phyloP scores from a whole-genome alignment of 2,797 vertebrate genomes.

The Lophius americanus region DNA sequence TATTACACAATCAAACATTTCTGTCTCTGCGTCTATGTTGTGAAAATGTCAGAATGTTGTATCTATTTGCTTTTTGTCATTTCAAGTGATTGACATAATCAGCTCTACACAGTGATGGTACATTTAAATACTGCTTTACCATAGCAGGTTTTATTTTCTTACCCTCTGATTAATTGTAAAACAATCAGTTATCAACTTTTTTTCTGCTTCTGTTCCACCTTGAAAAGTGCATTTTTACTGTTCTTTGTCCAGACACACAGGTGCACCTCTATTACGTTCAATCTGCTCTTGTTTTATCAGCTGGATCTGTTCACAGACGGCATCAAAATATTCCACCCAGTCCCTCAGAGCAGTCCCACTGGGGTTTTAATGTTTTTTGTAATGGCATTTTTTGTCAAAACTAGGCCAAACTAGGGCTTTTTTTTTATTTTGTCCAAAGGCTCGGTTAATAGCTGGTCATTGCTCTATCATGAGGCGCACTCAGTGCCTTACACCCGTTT shows the following conservation, averaged over 20 bases:
- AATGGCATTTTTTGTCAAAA: constrained; percentile 8
- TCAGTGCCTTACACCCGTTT: constrained; percentile 58
- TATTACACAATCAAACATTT: constrained; percentile 16
- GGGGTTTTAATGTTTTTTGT: constrained; percentile 3
- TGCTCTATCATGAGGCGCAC: constrained; percentile 49
- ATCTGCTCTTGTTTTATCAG: constrained; percentile 30
- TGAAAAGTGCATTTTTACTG: constrained; percentile 49
- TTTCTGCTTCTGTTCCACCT: constrained; percentile 21
- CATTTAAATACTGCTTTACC: constrained; percentile 39
- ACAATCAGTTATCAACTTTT: constrained; percentile 3
- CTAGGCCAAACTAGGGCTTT: not conserved
- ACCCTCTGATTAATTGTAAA: not conserved
- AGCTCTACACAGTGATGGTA: constrained; percentile 44
- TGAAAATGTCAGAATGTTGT: constrained; percentile 26
- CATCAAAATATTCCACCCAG: constrained; percentile 7
- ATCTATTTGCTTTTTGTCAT: constrained; percentile 16
- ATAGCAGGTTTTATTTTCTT: constrained; percentile 23
- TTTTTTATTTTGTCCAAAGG: constrained; percentile 16
- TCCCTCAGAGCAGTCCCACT: not conserved
- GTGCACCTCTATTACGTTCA: not conserved
- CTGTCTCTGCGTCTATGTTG: not conserved
- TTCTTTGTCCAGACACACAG: constrained; percentile 5
- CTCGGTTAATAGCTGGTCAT: constrained; percentile 42
- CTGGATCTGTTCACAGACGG: constrained; percentile 2
- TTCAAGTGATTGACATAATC: constrained; percentile 39